Percentiles rank a stretch among this genome's conserved stretches.
Evolutionary conservation across 1,140 invertebrate species (phyloP).

Genomic region (Zaprionus taronus): DNA sequence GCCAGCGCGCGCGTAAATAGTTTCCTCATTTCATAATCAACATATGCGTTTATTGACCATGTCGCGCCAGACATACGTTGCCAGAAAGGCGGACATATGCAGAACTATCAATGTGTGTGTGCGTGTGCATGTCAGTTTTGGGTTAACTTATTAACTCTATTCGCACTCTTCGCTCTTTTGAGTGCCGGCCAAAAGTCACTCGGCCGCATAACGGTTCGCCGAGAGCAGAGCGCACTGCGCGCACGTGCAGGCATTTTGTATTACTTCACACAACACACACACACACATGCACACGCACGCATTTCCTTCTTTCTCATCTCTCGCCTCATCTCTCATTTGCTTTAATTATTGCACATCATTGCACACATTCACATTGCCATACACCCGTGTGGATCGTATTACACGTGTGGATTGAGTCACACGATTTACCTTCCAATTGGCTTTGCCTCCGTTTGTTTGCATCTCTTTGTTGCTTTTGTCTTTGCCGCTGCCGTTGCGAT

Average conservation of each 20-base stretch:
- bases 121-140: conserved; percentile 21
- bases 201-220: conserved; percentile 53
- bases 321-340: conserved; percentile 22
- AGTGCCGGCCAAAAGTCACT: conserved; percentile 60
- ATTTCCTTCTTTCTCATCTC: conserved; percentile 30
- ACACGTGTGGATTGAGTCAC: conserved; percentile 12
- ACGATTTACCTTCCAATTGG: conserved; percentile 77
- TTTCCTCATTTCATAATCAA: conserved; percentile 78
- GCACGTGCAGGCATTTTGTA: conserved; percentile 47
- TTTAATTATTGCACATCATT: conserved; percentile 48
- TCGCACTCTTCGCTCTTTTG: conserved; percentile 22
- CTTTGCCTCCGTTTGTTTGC: conserved; percentile 66
- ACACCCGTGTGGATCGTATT: conserved; percentile 35
- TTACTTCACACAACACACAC: conserved; percentile 26
- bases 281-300: conserved; percentile 5
- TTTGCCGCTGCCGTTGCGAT: conserved; percentile 40
- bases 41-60: conserved; percentile 51
- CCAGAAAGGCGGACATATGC: conserved; percentile 1
- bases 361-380: neutral
- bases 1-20: conserved; percentile 47
- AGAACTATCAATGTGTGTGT: neutral
- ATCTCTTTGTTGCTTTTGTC: conserved; percentile 67
- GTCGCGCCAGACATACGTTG: conserved; percentile 24
- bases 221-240: conserved; percentile 8
- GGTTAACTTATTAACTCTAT: conserved; percentile 42